Percentiles rank a stretch among this genome's conserved stretches.
Evolutionary conservation across 2,888 invertebrate species (phyloP).

Genomic region (Phlogophora meticulosa): DNA sequence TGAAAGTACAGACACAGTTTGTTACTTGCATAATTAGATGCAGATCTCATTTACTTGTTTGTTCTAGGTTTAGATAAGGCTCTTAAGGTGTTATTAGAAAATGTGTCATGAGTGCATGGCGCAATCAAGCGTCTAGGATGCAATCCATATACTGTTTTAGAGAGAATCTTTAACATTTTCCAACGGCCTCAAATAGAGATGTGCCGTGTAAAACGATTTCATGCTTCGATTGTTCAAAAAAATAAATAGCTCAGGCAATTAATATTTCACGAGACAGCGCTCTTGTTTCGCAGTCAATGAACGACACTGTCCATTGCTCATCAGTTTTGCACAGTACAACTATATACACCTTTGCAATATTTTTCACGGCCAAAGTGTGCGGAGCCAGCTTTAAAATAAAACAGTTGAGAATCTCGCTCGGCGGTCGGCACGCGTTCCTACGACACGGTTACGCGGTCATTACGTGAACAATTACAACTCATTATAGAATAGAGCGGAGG

Average conservation of each 20-base stretch:
- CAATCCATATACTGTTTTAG: not conserved
- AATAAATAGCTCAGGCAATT: slow-evolving; percentile 60
- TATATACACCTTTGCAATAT: slow-evolving; percentile 80
- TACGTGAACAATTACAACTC: slow-evolving; percentile 77
- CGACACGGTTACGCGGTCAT: slow-evolving; percentile 72
- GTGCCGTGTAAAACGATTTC: slow-evolving; percentile 63
- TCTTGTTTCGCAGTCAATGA: slow-evolving; percentile 78
- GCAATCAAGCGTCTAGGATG: not conserved
- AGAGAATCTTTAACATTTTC: slow-evolving; percentile 19
- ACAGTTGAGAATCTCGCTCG: slow-evolving; percentile 87
- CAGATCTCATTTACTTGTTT: slow-evolving; percentile 36
- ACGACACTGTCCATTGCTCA: slow-evolving; percentile 82
- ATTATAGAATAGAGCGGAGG: slow-evolving; percentile 62
- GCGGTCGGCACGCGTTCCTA: slow-evolving; percentile 79
- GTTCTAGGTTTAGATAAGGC: slow-evolving; percentile 38
- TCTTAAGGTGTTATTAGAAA: slow-evolving; percentile 5
- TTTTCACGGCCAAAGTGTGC: slow-evolving; percentile 85
- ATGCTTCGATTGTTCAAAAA: slow-evolving; percentile 66
- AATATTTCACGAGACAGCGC: slow-evolving; percentile 67
- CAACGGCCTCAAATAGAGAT: slow-evolving; percentile 40
- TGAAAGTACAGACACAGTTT: slow-evolving; percentile 21
- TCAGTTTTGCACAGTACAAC: slow-evolving; percentile 76
- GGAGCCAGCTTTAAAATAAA: slow-evolving; percentile 88
- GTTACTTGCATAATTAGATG: slow-evolving; percentile 41
- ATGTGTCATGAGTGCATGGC: slow-evolving; percentile 24